A percentile compares a stretch with the other conserved stretches of the same genome.
These are phyloP conservation scores for Tinamus major DNA, from an alignment of 2,797 vertebrate genomes.

Conservation along the genomic window DNA sequence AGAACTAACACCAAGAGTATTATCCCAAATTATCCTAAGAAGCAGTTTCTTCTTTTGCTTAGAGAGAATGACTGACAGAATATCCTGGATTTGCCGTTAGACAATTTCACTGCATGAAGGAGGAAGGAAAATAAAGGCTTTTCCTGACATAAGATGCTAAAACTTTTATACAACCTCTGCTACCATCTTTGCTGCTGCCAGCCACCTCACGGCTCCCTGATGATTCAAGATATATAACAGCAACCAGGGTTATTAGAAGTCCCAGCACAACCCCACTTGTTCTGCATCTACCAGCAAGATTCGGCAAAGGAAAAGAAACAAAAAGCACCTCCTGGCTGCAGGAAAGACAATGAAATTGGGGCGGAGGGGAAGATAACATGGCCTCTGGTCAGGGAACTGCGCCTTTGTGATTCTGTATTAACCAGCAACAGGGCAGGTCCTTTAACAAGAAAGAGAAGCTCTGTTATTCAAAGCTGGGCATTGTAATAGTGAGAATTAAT, in stretches of 20 bases:
- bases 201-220: background rate
- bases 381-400: background rate
- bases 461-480: background rate
- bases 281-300: background rate
- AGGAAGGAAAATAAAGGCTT: background rate
- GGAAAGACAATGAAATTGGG: background rate
- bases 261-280: background rate
- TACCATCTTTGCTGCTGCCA: background rate
- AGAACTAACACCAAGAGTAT: background rate
- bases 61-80: slow-evolving; percentile 3
- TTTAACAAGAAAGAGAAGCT: background rate
- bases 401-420: background rate
- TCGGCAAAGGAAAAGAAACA: background rate
- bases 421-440: background rate
- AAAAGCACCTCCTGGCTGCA: background rate
- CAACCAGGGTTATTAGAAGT: background rate
- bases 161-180: background rate
- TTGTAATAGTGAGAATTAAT: slow-evolving; percentile 15
- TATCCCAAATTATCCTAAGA: background rate
- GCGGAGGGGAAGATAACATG: background rate
- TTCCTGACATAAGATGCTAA: background rate
- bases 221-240: background rate
- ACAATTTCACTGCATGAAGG: background rate
- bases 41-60: background rate
- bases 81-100: background rate